Conservation (phyloP, 2,113 vertebrate species). For the Nothocercus nigrocapillus region DNA sequence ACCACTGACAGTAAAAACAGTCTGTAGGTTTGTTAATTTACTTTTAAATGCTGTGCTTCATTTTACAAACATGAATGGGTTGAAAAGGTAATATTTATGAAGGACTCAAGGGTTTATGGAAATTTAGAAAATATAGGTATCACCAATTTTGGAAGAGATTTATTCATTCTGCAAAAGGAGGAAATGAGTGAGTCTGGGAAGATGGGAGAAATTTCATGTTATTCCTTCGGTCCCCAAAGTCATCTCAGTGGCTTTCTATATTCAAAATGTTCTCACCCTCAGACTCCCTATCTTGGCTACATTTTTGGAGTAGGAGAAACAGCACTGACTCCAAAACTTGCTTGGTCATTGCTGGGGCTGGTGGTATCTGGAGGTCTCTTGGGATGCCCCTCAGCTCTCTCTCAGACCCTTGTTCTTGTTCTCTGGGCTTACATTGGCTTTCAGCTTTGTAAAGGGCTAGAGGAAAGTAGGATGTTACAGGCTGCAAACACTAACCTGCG, state of each 20-base stretch:
- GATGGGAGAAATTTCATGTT: constrained; percentile 23
- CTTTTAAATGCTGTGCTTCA: constrained; percentile 21
- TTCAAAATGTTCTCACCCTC: not conserved
- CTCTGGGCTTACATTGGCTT: not conserved
- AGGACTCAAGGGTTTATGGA: constrained; percentile 48
- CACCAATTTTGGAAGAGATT: not conserved
- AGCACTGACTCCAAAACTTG: not conserved
- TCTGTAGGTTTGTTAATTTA: constrained; percentile 48
- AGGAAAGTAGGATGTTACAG: not conserved
- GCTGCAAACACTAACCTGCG: not conserved
- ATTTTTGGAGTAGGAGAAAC: not conserved
- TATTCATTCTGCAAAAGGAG: not conserved
- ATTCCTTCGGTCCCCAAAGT: constrained; percentile 17
- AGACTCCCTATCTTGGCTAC: not conserved
- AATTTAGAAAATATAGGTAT: not conserved
- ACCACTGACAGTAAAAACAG: constrained; percentile 37
- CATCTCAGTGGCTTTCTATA: not conserved
- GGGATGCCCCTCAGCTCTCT: not conserved
- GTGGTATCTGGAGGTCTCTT: not conserved
- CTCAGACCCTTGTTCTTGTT: not conserved
- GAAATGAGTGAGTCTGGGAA: not conserved
- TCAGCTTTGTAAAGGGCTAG: not conserved
- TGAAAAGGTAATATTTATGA: constrained; percentile 53
- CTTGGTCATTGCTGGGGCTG: not conserved
- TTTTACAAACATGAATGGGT: constrained; percentile 42